Evolutionary conservation across 2,113 vertebrate genomes (phyloP).

Genomic region (Hipposideros armiger): DNA sequence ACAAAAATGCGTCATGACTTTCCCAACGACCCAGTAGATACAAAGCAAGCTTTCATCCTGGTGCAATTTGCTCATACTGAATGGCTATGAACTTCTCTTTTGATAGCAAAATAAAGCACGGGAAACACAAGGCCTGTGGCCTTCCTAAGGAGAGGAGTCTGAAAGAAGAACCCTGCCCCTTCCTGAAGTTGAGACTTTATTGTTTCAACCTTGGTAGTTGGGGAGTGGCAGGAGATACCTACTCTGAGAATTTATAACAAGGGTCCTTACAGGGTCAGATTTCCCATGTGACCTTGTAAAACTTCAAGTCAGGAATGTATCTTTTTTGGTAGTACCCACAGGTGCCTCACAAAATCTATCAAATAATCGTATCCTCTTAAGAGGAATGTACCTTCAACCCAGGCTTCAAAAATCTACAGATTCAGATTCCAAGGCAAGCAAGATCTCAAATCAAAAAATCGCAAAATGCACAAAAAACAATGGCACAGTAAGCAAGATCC

Average conservation of each 20-base stretch:
- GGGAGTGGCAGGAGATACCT: neutral
- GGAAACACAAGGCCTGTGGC: neutral
- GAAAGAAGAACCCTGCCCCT: neutral
- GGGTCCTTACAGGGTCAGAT: neutral
- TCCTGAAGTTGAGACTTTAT: neutral
- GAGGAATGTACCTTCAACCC: conserved; percentile 3
- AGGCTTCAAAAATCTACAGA: neutral
- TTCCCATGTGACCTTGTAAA: neutral
- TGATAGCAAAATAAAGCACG: neutral
- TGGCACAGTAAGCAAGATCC: conserved; percentile 7
- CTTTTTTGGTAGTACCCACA: neutral
- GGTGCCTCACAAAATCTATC: neutral
- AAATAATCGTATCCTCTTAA: neutral
- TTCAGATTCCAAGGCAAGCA: neutral
- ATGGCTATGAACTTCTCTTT: conserved; percentile 42
- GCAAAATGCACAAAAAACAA: neutral
- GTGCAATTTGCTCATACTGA: neutral
- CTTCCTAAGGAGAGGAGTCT: neutral
- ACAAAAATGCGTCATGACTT: too few relatives aligned
- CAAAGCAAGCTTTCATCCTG: neutral
- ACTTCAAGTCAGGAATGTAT: neutral
- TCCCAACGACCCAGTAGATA: neutral
- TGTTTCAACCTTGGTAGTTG: neutral
- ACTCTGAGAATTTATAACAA: conserved; percentile 25
- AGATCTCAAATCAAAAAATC: neutral